Percentiles rank a stretch among this genome's conserved stretches.
Evolutionary conservation across 2,888 invertebrate genomes (phyloP).

Genomic region (Macrophya annulata): DNA sequence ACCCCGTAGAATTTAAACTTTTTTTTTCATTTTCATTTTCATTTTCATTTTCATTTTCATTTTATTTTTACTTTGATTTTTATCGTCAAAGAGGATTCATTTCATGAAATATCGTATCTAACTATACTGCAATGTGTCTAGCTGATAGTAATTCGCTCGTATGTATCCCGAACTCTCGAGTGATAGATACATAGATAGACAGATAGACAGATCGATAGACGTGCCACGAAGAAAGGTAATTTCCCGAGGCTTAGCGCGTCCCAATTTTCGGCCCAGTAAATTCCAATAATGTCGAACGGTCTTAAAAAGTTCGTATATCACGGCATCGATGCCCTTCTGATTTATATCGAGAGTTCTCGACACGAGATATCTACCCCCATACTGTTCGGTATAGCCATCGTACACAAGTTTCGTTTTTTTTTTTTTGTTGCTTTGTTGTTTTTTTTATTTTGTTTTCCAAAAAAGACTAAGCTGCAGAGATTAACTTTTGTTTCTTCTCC

Average conservation of each 20-base stretch:
- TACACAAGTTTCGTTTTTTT: background rate
- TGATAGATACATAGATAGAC: slow-evolving; percentile 50
- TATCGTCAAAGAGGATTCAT: background rate
- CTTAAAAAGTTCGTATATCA: slow-evolving; percentile 75
- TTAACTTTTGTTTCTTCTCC: background rate
- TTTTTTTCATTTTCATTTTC: background rate
- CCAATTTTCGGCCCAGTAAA: slow-evolving; percentile 76
- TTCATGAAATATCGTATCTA: background rate
- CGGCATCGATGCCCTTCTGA: slow-evolving; percentile 65
- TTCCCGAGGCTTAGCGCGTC: slow-evolving; percentile 67
- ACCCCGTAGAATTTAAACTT: background rate
- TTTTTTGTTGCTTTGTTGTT: no score
- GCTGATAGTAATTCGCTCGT: slow-evolving; percentile 53
- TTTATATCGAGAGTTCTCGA: slow-evolving; percentile 74
- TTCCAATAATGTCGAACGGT: slow-evolving; percentile 75
- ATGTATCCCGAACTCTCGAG: slow-evolving; percentile 37
- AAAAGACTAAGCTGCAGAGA: background rate
- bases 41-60: background rate
- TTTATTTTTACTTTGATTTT: background rate
- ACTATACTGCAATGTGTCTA: slow-evolving; percentile 38
- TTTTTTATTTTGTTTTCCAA: no score
- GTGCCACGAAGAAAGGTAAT: slow-evolving; percentile 46
- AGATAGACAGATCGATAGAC: slow-evolving; percentile 41
- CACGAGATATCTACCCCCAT: background rate
- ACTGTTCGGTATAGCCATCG: background rate